A percentile compares a stretch with the other conserved stretches of the same genome.
phyloP scores from a whole-genome alignment of 2,113 vertebrate species.

The Vidua chalybeata region DNA sequence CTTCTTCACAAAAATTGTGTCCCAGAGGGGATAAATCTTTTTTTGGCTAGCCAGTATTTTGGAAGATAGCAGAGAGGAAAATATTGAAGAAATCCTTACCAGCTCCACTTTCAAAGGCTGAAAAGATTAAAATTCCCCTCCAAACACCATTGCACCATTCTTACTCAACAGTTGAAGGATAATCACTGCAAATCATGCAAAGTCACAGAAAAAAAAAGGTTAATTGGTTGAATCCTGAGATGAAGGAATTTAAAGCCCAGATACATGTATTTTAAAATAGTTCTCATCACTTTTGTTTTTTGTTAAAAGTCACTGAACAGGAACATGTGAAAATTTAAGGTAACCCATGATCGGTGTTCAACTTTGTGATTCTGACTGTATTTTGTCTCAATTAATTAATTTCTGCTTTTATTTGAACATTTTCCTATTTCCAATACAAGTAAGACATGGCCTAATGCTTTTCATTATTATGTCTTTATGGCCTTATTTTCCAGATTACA shows the following conservation, averaged over 20 bases:
- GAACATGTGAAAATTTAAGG: neutral
- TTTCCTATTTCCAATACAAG: neutral
- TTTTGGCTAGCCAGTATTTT: neutral
- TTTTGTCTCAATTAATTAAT: neutral
- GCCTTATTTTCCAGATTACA: neutral
- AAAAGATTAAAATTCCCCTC: neutral
- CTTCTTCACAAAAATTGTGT: neutral
- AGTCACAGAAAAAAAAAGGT: neutral
- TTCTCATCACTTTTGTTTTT: neutral
- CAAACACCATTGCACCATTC: neutral
- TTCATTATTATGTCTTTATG: neutral
- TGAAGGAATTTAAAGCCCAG: neutral
- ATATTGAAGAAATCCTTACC: neutral
- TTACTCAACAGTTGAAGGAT: neutral
- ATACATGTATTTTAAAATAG: neutral
- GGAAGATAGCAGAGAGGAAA: neutral
- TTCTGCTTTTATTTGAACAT: neutral
- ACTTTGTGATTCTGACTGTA: neutral
- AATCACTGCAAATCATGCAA: neutral
- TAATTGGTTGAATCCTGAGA: neutral
- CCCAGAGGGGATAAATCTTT: neutral
- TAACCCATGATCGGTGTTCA: neutral
- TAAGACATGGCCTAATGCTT: neutral
- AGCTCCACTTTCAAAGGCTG: neutral
- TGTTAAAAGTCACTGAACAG: neutral